Evolutionary conservation across 2,797 vertebrate species (phyloP).

Genomic region (Rhincodon typus): DNA sequence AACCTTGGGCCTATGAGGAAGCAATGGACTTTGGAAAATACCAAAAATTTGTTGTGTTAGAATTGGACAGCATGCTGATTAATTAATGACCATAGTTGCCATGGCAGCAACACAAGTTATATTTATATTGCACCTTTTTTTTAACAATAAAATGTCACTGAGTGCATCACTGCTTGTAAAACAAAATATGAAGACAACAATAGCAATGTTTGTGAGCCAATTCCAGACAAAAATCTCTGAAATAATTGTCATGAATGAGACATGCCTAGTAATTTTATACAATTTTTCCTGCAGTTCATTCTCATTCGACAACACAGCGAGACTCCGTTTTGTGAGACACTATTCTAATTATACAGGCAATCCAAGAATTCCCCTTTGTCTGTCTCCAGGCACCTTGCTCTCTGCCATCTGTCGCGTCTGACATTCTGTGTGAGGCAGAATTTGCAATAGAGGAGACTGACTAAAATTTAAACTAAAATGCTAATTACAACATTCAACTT

Average conservation of each 20-base stretch:
- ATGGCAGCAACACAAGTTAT: neutral
- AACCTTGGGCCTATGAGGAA: no score
- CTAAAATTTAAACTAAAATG: slow-evolving; percentile 5
- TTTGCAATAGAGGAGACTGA: neutral
- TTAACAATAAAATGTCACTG: neutral
- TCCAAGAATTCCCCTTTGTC: neutral
- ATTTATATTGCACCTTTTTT: neutral
- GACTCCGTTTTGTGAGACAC: neutral
- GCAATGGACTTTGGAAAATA: neutral
- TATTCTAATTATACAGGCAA: neutral
- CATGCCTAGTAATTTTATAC: neutral
- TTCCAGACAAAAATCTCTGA: neutral
- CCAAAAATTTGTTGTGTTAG: neutral
- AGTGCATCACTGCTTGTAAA: neutral
- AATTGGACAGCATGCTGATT: neutral
- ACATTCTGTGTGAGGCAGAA: slow-evolving; percentile 13
- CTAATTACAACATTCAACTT: slow-evolving; percentile 5
- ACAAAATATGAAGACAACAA: neutral
- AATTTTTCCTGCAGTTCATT: neutral
- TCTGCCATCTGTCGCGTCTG: slow-evolving; percentile 10
- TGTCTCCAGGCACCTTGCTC: neutral
- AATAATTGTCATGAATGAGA: neutral
- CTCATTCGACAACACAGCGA: neutral
- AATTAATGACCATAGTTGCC: neutral
- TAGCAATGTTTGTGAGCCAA: neutral